These are phyloP conservation scores for Phasia obesa DNA, from an alignment of 2,888 invertebrate genomes.

Conservation along the genomic window DNA sequence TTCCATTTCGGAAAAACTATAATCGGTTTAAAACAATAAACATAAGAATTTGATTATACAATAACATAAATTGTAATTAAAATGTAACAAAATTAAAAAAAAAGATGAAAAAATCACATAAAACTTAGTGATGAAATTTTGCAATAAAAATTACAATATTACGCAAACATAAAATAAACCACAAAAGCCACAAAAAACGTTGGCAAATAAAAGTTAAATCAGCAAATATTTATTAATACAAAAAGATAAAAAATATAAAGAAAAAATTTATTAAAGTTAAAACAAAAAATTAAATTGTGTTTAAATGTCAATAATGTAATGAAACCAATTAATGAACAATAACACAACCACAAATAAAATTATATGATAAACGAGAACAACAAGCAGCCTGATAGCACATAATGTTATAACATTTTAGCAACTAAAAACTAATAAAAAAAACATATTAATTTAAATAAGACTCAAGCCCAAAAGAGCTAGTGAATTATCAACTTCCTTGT, in stretches of 20 bases:
- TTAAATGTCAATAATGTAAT: constrained; percentile 71
- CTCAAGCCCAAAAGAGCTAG: constrained; percentile 53
- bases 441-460: constrained; percentile 39
- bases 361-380: neutral
- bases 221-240: constrained; percentile 66
- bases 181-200: constrained; percentile 52
- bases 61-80: constrained; percentile 70
- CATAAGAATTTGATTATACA: neutral
- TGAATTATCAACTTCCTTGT: constrained; percentile 45
- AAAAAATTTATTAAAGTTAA: constrained; percentile 51
- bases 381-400: neutral
- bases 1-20: too few relatives aligned
- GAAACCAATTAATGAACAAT: constrained; percentile 35
- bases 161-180: constrained; percentile 44
- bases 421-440: neutral
- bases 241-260: constrained; percentile 35
- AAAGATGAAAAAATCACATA: neutral
- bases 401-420: neutral
- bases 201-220: constrained; percentile 55
- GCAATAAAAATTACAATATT: constrained; percentile 36
- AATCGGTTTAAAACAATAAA: neutral
- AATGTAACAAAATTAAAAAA: constrained; percentile 73
- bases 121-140: constrained; percentile 26
- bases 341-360: constrained; percentile 27
- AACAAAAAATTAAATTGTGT: constrained; percentile 75